Evolutionary conservation across 2,888 invertebrate species (phyloP).

Genomic region (Candidula unifasciata): DNA sequence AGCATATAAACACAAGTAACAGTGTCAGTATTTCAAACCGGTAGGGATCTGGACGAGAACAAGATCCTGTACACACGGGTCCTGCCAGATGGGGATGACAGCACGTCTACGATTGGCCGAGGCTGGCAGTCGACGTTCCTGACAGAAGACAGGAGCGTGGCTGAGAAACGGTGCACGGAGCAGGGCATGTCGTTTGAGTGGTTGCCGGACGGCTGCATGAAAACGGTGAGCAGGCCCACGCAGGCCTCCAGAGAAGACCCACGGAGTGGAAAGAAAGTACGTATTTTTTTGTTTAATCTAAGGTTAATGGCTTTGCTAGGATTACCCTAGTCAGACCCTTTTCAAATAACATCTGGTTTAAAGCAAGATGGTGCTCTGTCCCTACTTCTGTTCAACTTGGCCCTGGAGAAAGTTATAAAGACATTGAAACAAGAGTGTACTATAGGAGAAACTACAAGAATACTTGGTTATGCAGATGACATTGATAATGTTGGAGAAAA

Average conservation of each 20-base stretch:
- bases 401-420: too few relatives aligned
- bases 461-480: too few relatives aligned
- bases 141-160: slow-evolving; percentile 59
- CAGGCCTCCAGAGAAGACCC: slow-evolving; percentile 62
- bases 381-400: too few relatives aligned
- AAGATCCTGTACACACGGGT: slow-evolving; percentile 64
- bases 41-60: slow-evolving; percentile 56
- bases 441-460: too few relatives aligned
- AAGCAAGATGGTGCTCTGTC: too few relatives aligned
- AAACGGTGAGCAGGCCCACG: slow-evolving; percentile 62
- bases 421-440: too few relatives aligned
- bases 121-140: slow-evolving; percentile 69
- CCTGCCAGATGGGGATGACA: slow-evolving; percentile 66
- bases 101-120: slow-evolving; percentile 66
- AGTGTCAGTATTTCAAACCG: too few relatives aligned
- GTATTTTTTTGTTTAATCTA: not conserved
- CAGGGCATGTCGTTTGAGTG: slow-evolving; percentile 63
- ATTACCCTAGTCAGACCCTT: too few relatives aligned
- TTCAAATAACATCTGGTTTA: too few relatives aligned
- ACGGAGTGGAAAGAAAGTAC: slow-evolving; percentile 60
- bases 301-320: not conserved
- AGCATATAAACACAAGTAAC: too few relatives aligned
- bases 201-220: slow-evolving; percentile 63
- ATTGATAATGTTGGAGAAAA: too few relatives aligned
- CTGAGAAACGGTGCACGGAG: slow-evolving; percentile 60